Evolutionary conservation across 2,888 invertebrate genomes (phyloP), one percentile per base, ranked within the genome.

Genomic region (Leptinotarsa tumamoca): DNA sequence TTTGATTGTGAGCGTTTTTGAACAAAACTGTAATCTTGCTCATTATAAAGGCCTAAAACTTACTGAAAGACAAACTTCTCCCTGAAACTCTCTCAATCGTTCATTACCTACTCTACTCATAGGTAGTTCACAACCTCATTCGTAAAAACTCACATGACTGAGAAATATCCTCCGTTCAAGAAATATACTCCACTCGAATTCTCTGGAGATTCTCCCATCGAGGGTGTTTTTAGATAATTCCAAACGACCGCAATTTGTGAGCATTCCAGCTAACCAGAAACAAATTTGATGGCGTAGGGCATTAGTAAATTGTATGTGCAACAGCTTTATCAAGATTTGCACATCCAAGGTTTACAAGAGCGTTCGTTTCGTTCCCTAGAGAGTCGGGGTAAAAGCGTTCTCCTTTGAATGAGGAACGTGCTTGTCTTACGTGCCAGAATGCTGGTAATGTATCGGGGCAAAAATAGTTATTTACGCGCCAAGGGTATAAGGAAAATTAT

Each of bases 221-320:
- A 23, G 17, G 23, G 23, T 23, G 58, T 58, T 21, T 58, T 58
- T 15, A 23, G 13, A 58, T 58, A 23, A 58, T 58, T 58, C 58
- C 58, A 58, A 58, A 10, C 58, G 58, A 14, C 23, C 23, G 14
- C 23, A 23, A 23, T 21, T 18, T 23, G 58, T 27, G 58, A 18
- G 14, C 23, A 3, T 58, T 23, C 18, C 58, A 23, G 14, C 21
- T 21, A 23, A 58, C 10, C 23, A 13, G 58, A 15, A 58, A 58
- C 23, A 58, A 58, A 58, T 58, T 58, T 23, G 58, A 58, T 58
- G 58, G 58, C 15, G 23, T 4, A 4, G 58, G 4, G 23, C 58
- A 58, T 58, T 58, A 21, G 58, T 58, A 58, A 23, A 58, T 23
- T 58, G 58, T 58, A 15, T 58, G 58, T 58, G 23, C 58, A 58